Conservation (phyloP, 2,113 vertebrate genomes). For the Pelodiscus sinensis region DNA sequence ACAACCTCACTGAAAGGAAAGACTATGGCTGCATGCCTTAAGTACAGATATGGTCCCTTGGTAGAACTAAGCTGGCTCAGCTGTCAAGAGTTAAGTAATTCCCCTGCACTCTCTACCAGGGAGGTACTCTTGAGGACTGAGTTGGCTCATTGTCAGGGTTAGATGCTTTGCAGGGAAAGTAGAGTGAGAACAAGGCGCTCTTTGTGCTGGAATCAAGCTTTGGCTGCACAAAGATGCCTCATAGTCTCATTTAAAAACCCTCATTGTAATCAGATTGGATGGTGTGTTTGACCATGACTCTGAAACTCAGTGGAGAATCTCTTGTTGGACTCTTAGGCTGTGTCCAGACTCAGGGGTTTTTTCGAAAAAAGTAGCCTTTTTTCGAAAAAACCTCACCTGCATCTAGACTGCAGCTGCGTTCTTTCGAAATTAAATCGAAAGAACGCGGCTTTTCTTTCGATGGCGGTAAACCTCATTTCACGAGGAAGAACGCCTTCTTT, state of each 20-base stretch:
- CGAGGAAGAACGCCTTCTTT: no score
- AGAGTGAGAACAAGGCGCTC: background rate
- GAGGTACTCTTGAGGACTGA: background rate
- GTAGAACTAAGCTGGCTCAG: slow-evolving; percentile 34
- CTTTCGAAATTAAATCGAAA: no score
- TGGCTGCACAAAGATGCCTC: background rate
- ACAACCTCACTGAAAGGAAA: rapidly evolving
- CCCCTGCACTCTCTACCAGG: slow-evolving; percentile 12
- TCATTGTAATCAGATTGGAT: background rate
- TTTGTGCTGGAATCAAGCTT: background rate
- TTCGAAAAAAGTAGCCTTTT: no score
- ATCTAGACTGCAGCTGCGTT: no score
- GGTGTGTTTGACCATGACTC: background rate
- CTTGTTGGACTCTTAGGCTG: background rate
- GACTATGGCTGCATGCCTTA: slow-evolving; percentile 32
- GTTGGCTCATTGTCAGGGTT: background rate
- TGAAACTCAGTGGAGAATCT: background rate
- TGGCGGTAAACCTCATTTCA: no score
- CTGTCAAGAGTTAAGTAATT: slow-evolving; percentile 64
- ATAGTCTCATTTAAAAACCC: background rate
- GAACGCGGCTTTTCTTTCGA: no score
- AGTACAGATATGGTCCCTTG: slow-evolving; percentile 34
- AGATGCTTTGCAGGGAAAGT: background rate
- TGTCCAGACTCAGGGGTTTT: no score
- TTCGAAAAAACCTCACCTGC: no score